phyloP scores from a whole-genome alignment of 2,888 invertebrate genomes.

The Melieria picta region DNA sequence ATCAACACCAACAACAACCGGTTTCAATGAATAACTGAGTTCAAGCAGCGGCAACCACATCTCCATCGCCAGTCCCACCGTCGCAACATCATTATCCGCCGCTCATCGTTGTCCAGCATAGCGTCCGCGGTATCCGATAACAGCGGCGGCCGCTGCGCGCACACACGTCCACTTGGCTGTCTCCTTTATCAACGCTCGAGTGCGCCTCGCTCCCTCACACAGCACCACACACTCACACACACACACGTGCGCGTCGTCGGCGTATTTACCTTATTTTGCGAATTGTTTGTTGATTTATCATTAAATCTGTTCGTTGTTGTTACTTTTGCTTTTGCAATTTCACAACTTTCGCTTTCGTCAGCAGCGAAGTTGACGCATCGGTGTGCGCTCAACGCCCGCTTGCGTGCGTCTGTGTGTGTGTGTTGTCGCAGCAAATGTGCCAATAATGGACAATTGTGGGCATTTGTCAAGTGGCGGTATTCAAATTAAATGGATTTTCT shows the following conservation, averaged over 20 bases:
- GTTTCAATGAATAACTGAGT: no score
- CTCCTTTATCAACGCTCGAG: no score
- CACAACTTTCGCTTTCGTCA: conserved; percentile 38
- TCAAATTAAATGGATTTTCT: no score
- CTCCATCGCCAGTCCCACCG: no score
- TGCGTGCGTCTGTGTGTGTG: no score
- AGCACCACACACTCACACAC: neutral
- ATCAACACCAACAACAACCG: no score
- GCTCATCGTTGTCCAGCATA: no score
- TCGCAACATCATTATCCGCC: no score
- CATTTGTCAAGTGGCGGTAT: no score
- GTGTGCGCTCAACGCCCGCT: neutral
- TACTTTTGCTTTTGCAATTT: conserved; percentile 38
- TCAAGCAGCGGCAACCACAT: no score
- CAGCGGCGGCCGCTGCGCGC: neutral
- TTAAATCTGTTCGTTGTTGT: conserved; percentile 32
- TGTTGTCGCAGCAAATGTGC: no score
- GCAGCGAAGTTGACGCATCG: conserved; percentile 8
- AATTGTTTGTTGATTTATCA: conserved; percentile 33
- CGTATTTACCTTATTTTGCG: conserved; percentile 11
- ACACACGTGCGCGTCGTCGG: neutral
- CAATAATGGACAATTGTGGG: no score
- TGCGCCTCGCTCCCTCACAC: neutral
- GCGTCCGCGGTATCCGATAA: neutral
- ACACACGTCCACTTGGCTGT: neutral